phyloP scores from a whole-genome alignment of 2,888 invertebrate genomes.

The Octodonta nipae region DNA sequence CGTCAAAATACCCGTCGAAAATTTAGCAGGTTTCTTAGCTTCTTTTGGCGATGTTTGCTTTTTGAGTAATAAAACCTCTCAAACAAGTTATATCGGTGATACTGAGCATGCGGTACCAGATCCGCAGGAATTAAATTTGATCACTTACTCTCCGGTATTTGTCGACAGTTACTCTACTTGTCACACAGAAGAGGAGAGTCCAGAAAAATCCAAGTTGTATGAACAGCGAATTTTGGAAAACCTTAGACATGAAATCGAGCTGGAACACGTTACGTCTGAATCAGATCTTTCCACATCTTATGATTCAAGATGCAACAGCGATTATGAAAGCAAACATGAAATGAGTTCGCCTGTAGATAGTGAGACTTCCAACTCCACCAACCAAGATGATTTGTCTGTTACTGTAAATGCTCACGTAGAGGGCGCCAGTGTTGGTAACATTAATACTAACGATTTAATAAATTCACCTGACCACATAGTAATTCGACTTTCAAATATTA shows the following conservation, averaged over 20 bases:
- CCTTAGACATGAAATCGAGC: neutral
- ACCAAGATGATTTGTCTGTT: neutral
- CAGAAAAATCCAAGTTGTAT: slow-evolving; percentile 9
- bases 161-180: slow-evolving; percentile 13
- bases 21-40: too few relatives aligned
- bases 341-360: too few relatives aligned
- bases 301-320: neutral
- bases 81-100: slow-evolving; percentile 25
- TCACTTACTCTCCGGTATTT: slow-evolving; percentile 18
- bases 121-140: slow-evolving; percentile 7
- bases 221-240: slow-evolving; percentile 18
- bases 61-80: slow-evolving; percentile 19
- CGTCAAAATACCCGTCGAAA: slow-evolving; percentile 26
- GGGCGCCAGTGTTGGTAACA: slow-evolving; percentile 21
- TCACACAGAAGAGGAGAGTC: slow-evolving; percentile 7
- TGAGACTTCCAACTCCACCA: too few relatives aligned
- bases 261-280: neutral
- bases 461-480: too few relatives aligned
- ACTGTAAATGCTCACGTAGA: slow-evolving; percentile 18
- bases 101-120: slow-evolving; percentile 8
- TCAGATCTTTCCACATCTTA: neutral
- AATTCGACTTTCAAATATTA: slow-evolving; percentile 19
- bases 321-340: neutral
- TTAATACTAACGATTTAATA: slow-evolving; percentile 10
- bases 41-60: too few relatives aligned